Evolutionary conservation across 2,113 vertebrate species (phyloP).

Genomic region (Aspidoscelis tigris): DNA sequence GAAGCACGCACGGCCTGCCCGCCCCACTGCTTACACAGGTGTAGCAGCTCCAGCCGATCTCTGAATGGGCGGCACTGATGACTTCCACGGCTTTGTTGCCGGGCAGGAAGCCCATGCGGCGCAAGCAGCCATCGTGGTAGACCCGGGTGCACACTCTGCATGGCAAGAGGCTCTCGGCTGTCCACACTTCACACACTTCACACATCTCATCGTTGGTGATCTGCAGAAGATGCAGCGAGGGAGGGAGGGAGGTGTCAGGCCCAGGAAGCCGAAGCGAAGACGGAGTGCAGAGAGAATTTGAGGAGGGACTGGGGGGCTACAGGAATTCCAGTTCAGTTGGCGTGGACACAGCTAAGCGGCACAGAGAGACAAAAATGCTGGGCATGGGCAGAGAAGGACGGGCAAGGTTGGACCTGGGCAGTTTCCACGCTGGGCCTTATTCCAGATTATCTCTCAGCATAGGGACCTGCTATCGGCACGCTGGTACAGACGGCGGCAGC

Average conservation of each 20-base stretch:
- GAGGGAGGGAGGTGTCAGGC: not conserved
- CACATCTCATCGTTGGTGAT: constrained; percentile 91
- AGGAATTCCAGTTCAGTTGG: too few species aligned
- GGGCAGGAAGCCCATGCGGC: constrained; percentile 91
- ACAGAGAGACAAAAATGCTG: too few species aligned
- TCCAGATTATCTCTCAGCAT: too few species aligned
- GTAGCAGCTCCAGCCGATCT: constrained; percentile 95
- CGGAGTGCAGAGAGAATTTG: too few species aligned
- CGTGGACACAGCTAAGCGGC: too few species aligned
- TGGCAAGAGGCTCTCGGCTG: constrained; percentile 91
- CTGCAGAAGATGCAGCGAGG: constrained; percentile 63
- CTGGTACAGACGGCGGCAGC: too few species aligned
- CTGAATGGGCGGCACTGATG: constrained; percentile 87
- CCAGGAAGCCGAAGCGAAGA: too few species aligned
- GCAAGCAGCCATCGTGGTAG: constrained; percentile 94
- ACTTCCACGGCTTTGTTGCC: constrained; percentile 82
- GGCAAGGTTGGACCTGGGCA: accelerated
- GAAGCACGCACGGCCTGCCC: not conserved
- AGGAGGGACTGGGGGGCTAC: too few species aligned
- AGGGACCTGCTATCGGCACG: too few species aligned
- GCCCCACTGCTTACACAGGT: constrained; percentile 87
- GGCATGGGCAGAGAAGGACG: accelerated
- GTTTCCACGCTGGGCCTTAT: too few species aligned
- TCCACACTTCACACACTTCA: constrained; percentile 97
- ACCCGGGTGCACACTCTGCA: constrained; percentile 91